Evolutionary conservation across 2,888 invertebrate species (phyloP), one percentile per base, ranked within the genome.

Genomic region (Xylophagus ater): DNA sequence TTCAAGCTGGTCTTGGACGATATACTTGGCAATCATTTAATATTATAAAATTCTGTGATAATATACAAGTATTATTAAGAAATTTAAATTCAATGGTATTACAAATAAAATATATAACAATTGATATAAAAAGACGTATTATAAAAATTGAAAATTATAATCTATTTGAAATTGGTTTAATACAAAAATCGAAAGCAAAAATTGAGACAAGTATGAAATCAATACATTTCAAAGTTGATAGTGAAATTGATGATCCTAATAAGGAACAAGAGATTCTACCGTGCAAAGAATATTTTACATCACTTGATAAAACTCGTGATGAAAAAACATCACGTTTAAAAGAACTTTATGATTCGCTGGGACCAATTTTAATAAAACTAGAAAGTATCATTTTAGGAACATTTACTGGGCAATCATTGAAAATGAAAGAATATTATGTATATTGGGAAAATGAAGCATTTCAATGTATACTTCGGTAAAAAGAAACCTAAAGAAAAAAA

Each of bases 11-110:
- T 0, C 66, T 86, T 1, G 79, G 78, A 3, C 72, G 89, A 19
- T 76, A 88, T 40, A 84, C 82, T 30, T 93, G 93, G 92, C 81
- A 80, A 45, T 85, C 88, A 0, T 69, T 90, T 10, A 81, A 83
- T 18, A 85, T 92, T 29, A 67, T 68, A 12, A 83, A 85, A 43
- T 93, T 82, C 57, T 71, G 78, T 3, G 56, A 63, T 1, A 67
- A 67, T 33, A 77, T 81, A 48, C 64, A 68, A 34, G 66, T 71
- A 19, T 58, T 77, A 7, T 73, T 77, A 46, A 72, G 73, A 17
- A 62, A 62, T 37, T 58, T 85, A 4, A 67, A 68, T 45, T 78
- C 81, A 0, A 70, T 81, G 8, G 74, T 80, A 32, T 69, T 72
- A 10, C 82, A 84, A 57, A 69, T 84, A 5, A 72, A 74, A 46